phyloP scores from a whole-genome alignment of 30 jellyfish, hydroid and myxozoan genomes.

The Morbakka virulenta region DNA sequence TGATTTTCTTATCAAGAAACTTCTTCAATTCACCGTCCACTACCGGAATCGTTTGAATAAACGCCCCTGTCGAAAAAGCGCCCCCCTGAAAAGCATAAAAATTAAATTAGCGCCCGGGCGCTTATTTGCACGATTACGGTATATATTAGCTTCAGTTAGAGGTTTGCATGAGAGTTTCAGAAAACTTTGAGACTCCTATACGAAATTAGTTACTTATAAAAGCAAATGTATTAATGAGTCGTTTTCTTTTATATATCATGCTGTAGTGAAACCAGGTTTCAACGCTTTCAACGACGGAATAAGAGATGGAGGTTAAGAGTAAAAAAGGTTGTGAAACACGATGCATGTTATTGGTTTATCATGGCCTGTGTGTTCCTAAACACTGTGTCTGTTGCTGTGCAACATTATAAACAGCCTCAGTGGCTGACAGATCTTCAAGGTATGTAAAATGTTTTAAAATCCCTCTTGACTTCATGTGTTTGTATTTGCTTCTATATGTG shows the following conservation, averaged over 20 bases:
- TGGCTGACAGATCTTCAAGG: constrained; percentile 91
- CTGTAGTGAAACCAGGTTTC: constrained; percentile 65
- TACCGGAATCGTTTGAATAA: too few relatives aligned
- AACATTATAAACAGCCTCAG: constrained; percentile 83
- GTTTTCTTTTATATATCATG: background rate
- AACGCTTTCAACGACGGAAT: constrained; percentile 59
- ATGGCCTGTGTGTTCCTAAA: constrained; percentile 72
- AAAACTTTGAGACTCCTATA: background rate
- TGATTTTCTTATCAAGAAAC: too few relatives aligned
- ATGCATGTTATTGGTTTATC: constrained; percentile 85
- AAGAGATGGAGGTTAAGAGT: constrained; percentile 51
- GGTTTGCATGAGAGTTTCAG: background rate
- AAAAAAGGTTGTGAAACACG: constrained; percentile 69
- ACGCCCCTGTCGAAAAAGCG: too few relatives aligned
- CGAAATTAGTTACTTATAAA: background rate
- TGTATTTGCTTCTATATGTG: too few relatives aligned
- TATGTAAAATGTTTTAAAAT: constrained; percentile 1
- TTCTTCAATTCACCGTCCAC: too few relatives aligned
- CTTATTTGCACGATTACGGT: too few relatives aligned
- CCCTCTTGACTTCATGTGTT: too few relatives aligned
- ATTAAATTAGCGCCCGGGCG: too few relatives aligned
- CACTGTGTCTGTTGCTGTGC: constrained; percentile 90
- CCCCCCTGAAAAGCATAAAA: too few relatives aligned
- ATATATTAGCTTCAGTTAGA: background rate
- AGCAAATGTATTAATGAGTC: too few relatives aligned